Percentiles rank a stretch among this genome's conserved stretches.
Conservation (phyloP, 2,888 invertebrate species). For the Euplexia lucipara region DNA sequence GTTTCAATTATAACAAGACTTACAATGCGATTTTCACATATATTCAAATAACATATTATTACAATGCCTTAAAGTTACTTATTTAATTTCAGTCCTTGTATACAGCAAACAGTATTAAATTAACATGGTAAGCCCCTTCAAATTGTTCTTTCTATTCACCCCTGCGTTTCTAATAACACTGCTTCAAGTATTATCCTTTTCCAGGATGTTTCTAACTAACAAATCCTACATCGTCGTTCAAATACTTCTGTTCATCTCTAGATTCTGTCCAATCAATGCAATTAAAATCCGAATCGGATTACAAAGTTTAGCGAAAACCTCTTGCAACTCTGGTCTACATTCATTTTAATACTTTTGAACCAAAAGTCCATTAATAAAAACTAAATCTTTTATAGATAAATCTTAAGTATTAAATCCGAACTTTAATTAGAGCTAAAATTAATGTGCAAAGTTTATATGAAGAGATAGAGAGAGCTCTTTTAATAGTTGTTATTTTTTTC, state of each 20-base stretch:
- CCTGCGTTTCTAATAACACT: too few relatives aligned
- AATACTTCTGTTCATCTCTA: neutral
- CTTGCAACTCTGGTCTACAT: conserved; percentile 24
- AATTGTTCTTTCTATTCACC: neutral
- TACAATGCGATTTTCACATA: too few relatives aligned
- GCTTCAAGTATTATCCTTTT: too few relatives aligned
- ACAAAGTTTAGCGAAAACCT: conserved; percentile 10
- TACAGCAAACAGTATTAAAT: too few relatives aligned
- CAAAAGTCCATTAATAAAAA: conserved; percentile 51
- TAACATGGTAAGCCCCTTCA: too few relatives aligned
- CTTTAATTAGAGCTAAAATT: conserved; percentile 55
- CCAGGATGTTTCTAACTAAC: neutral
- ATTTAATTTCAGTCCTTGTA: too few relatives aligned
- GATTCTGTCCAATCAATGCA: neutral
- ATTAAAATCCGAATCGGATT: neutral
- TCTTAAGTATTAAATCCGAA: conserved; percentile 55
- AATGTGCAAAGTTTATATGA: conserved; percentile 55
- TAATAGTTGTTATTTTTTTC: conserved; percentile 40
- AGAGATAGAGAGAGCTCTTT: conserved; percentile 27
- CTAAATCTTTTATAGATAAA: conserved; percentile 62
- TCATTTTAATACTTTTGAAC: conserved; percentile 39
- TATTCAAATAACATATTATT: too few relatives aligned
- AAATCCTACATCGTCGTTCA: neutral
- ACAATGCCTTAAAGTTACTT: too few relatives aligned
- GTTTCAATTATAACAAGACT: too few relatives aligned